Evolutionary conservation across 2,888 invertebrate genomes (phyloP).

Genomic region (Hemistola chrysoprasaria): DNA sequence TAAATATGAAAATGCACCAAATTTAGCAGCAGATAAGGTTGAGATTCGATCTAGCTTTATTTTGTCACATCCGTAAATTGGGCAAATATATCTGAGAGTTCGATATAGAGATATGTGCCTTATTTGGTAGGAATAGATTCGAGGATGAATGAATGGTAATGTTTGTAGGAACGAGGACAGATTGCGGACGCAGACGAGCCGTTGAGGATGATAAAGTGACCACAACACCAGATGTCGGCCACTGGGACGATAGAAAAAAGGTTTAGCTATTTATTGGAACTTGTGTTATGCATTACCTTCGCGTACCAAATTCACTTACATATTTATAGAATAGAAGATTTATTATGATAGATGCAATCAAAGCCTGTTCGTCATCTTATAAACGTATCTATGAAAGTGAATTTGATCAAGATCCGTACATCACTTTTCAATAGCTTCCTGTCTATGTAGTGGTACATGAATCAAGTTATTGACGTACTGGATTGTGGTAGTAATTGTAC

Average conservation of each 20-base stretch:
- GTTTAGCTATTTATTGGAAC: slow-evolving; percentile 12
- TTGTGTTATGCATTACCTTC: slow-evolving; percentile 2
- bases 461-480: too few species aligned
- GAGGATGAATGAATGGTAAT: slow-evolving; percentile 8
- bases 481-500: too few species aligned
- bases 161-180: slow-evolving; percentile 35
- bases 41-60: slow-evolving; percentile 15
- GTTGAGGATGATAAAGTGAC: slow-evolving; percentile 55
- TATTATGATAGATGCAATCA: too few species aligned
- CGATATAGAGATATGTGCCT: slow-evolving; percentile 16
- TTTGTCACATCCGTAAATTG: slow-evolving; percentile 9
- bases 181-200: slow-evolving; percentile 47
- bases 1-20: slow-evolving; percentile 30
- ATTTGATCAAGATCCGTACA: too few species aligned
- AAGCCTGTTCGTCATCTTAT: too few species aligned
- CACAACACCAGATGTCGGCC: slow-evolving; percentile 28
- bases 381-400: too few species aligned
- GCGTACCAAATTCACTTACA: too few species aligned
- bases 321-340: too few species aligned
- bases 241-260: slow-evolving; percentile 16
- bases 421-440: too few species aligned
- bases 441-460: too few species aligned
- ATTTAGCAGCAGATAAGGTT: slow-evolving; percentile 24
- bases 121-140: slow-evolving; percentile 12
- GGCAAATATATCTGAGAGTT: not conserved